Evolutionary conservation across 2,888 invertebrate species (phyloP), one percentile per base, ranked within the genome.

Genomic region (Nymphalis c-album): DNA sequence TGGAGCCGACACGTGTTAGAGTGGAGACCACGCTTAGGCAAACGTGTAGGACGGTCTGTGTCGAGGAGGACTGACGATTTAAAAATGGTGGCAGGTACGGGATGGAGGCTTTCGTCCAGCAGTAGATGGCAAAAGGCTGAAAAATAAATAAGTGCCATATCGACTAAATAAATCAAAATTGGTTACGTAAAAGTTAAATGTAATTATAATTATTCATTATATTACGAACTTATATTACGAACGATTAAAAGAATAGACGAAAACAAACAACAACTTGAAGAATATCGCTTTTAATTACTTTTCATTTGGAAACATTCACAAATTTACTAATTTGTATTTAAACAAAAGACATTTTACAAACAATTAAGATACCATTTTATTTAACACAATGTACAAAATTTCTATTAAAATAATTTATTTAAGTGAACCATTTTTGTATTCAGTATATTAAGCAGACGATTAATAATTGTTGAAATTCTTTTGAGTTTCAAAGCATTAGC

Each of bases 241-340:
- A 50, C 13, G 13, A 40, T 40, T 40, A 40, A 50, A 50, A 55
- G 31, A 31, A 31, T 31, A 16, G 31, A 17, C 7, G 17, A 55
- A 53, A 1, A 13, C 16, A 53, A 20, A 8, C 1, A 26, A 26
- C 5, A 26, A 7, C 16, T 26, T 55, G n/a, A 31, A 53, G 48
- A 50, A 20, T 50, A 18, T 50, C 50, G 31, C 17, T 22, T 22
- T 55, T 2, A 55, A 55, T 55, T 55, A 31, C 31, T 55, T 55
- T 55, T 2, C 53, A n/a, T 26, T 40, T 26, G 26, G 26, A 55
- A 16, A 26, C 53, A 55, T 31, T 26, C 17, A 31, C 53, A 31
- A 55, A 20, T 50, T 31, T 31, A 31, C 26, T 17, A 8, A 7
- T 55, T 55, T 55, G 53, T 31, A 5, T 31, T 31, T 31, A 55